Base-by-base conservation (phyloP, 2,113 vertebrate genomes). In the Bos taurus region DNA sequence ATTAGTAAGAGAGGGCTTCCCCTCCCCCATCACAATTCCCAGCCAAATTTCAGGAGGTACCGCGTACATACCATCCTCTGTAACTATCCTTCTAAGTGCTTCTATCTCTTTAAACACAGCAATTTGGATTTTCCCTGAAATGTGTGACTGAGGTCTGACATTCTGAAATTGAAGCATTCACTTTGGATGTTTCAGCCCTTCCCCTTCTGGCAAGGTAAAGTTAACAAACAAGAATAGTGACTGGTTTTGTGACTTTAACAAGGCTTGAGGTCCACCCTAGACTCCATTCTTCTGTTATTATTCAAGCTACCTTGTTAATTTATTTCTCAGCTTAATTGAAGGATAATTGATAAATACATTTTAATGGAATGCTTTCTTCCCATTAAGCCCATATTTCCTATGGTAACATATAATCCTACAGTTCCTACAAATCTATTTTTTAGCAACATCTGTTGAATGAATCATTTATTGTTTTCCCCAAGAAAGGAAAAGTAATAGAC, bases 281-380 rank as follows among this genome's bases (percentile, higher is more conserved):
- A 43, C 56, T 62, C n/a, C 78, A 67, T 83, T 62, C 26, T 81
- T 52, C 1, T 1, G 8, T 60, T 48, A 33, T 28, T 46, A 77
- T 50, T 60, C 62, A 83, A 36, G 40, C 30, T 30, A 28, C 16
- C 36, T 91, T 78, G 60, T 82, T 17, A 36, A 56, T 85, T 9
- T 82, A 54, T 64, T 64, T 80, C 26, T 81, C 48, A 43, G 71
- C 50, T 80, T 67, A 82, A 67, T 23, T 64, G 74, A 80, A 25
- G 30, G 54, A 56, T 93, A 93, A 93, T 48, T 71, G 52, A 92
- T 15, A 56, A 56, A 71, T 86, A 67, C 23, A 10, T 95, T 87
- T 82, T 33, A 88, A 80, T 50, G 28, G 26, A 52, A 84, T 60
- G 59, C 43, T 85, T 95, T 97, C 52, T 90, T 50, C 25, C 40